phyloP scores from a whole-genome alignment of 2,113 vertebrate species.

The Aptenodytes patagonicus region DNA sequence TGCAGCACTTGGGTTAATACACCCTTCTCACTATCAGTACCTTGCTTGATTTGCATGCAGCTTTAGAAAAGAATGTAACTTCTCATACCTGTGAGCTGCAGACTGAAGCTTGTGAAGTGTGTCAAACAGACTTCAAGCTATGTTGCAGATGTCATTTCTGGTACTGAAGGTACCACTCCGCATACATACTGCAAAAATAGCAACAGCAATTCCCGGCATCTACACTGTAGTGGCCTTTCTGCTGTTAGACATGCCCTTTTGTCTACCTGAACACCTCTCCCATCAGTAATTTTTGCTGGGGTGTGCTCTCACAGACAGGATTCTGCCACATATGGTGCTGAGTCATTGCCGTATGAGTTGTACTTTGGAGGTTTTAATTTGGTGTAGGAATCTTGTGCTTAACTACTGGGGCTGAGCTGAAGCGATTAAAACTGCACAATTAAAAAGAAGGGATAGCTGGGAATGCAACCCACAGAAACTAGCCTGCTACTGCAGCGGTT shows the following conservation, averaged over 20 bases:
- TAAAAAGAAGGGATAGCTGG: constrained; percentile 1
- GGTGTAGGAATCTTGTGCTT: not conserved
- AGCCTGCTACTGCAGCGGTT: not conserved
- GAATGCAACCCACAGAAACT: not conserved
- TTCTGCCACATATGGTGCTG: not conserved
- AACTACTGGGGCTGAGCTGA: constrained; percentile 9
- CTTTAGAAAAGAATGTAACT: not conserved
- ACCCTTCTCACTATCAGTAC: not conserved
- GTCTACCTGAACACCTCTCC: not conserved
- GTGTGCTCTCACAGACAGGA: not conserved
- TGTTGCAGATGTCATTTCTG: not conserved
- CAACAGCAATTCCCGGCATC: not conserved
- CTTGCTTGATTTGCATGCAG: not conserved
- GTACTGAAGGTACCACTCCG: not conserved
- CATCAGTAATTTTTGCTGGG: not conserved
- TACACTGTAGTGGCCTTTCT: not conserved
- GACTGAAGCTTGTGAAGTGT: not conserved
- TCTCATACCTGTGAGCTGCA: not conserved
- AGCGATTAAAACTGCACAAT: not conserved
- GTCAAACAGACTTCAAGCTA: not conserved
- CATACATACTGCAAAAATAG: not conserved
- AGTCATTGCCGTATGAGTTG: not conserved
- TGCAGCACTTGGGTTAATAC: not conserved
- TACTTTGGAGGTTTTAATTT: not conserved
- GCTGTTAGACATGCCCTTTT: not conserved